These are phyloP conservation scores for Stenoptilia bipunctidactyla DNA, from an alignment of 2,888 invertebrate genomes.

Conservation along the genomic window DNA sequence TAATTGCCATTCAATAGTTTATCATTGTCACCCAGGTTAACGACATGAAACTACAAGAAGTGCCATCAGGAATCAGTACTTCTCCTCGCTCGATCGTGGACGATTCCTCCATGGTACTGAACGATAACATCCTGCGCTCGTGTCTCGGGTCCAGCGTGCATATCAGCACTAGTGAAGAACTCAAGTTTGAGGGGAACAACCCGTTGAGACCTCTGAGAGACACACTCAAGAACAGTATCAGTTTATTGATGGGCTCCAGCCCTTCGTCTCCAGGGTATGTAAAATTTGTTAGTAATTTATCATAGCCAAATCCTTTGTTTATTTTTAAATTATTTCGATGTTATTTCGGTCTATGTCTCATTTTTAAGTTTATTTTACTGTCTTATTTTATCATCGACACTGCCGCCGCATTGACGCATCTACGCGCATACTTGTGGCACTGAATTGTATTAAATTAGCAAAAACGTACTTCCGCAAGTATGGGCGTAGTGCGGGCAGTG, in stretches of 20 bases:
- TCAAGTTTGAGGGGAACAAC: slow-evolving; percentile 41
- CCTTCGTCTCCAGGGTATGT: background rate
- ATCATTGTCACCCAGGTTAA: slow-evolving; percentile 43
- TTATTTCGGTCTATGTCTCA: too few relatives aligned
- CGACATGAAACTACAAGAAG: slow-evolving; percentile 52
- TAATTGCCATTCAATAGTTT: too few relatives aligned
- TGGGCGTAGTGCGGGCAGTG: too few relatives aligned
- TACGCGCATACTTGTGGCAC: too few relatives aligned
- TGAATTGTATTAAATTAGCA: too few relatives aligned
- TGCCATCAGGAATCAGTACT: slow-evolving; percentile 30
- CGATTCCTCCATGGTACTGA: slow-evolving; percentile 26
- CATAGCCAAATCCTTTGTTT: too few relatives aligned
- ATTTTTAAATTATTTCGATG: too few relatives aligned
- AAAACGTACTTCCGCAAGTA: too few relatives aligned
- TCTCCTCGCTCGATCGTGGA: slow-evolving; percentile 24
- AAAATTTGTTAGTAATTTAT: too few relatives aligned
- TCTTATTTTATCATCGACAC: too few relatives aligned
- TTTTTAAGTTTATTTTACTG: too few relatives aligned
- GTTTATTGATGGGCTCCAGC: slow-evolving; percentile 47
- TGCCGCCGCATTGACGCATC: too few relatives aligned
- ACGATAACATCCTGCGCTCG: slow-evolving; percentile 35
- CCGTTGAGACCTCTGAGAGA: slow-evolving; percentile 53
- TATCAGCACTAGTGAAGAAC: slow-evolving; percentile 49
- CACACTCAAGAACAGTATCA: slow-evolving; percentile 56
- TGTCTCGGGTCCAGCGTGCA: slow-evolving; percentile 54